A percentile compares a stretch with the other conserved stretches of the same genome.
Evolutionary conservation across 2,797 vertebrate genomes (phyloP).

Genomic region (Stomatorhinus walkeri): DNA sequence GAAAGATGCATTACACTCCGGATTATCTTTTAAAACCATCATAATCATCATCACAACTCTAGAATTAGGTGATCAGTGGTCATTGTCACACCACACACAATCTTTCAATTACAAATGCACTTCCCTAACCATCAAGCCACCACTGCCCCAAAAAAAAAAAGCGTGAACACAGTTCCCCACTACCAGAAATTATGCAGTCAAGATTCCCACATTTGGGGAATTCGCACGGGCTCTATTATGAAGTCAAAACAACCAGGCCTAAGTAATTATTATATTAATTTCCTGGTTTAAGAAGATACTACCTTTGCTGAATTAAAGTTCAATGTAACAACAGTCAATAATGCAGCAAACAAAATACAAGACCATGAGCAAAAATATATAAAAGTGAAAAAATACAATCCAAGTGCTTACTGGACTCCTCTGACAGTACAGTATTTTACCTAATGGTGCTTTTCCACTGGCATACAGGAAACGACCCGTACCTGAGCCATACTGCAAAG

Average conservation of each 20-base stretch:
- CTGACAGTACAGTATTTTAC: not conserved
- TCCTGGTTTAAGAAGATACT: not conserved
- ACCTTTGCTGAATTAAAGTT: not conserved
- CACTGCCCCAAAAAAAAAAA: no score
- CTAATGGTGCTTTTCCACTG: not conserved
- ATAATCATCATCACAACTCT: not conserved
- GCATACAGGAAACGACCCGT: not conserved
- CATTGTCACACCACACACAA: no score
- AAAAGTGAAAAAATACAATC: not conserved
- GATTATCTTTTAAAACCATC: not conserved
- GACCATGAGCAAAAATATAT: not conserved
- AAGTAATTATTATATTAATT: not conserved
- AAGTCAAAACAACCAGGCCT: not conserved
- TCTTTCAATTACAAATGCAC: no score
- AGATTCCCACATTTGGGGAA: no score
- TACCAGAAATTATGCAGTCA: no score
- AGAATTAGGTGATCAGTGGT: no score
- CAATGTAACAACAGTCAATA: not conserved
- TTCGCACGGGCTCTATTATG: no score
- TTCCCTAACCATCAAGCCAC: no score
- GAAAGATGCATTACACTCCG: not conserved
- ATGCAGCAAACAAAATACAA: not conserved
- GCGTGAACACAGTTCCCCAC: no score
- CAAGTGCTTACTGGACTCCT: not conserved
- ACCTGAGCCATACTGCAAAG: not conserved